phyloP scores from a whole-genome alignment of 2,113 vertebrate genomes.

The Halichoeres trimaculatus region DNA sequence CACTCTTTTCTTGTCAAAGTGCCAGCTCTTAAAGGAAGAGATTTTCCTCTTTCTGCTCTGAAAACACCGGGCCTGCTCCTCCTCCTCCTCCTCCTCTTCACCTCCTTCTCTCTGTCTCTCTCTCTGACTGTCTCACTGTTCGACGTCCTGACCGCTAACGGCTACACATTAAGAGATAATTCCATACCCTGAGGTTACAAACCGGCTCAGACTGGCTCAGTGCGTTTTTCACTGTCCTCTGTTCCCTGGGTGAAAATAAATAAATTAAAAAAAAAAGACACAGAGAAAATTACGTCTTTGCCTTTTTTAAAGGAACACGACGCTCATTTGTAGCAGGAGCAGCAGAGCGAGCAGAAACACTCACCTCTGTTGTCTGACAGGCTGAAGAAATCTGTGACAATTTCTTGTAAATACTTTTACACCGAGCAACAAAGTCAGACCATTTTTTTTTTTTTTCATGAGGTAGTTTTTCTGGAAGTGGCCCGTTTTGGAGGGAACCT shows the following conservation, averaged over 20 bases:
- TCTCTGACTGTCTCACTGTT: slow-evolving; percentile 67
- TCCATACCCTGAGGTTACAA: slow-evolving; percentile 87
- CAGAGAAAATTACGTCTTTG: slow-evolving; percentile 60
- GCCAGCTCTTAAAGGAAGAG: slow-evolving; percentile 81
- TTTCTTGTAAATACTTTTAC: neutral
- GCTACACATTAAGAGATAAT: slow-evolving; percentile 83
- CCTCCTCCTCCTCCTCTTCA: slow-evolving; percentile 23
- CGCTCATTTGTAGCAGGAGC: slow-evolving; percentile 48
- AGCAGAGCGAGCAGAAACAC: slow-evolving; percentile 31
- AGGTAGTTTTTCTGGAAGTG: neutral
- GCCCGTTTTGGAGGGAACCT: neutral
- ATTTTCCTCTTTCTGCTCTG: slow-evolving; percentile 79
- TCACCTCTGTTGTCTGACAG: slow-evolving; percentile 19
- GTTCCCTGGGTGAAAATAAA: slow-evolving; percentile 86
- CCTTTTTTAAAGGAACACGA: slow-evolving; percentile 84
- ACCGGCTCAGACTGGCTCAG: slow-evolving; percentile 87
- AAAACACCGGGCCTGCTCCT: slow-evolving; percentile 61
- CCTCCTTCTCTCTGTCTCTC: slow-evolving; percentile 30
- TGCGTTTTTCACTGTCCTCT: slow-evolving; percentile 76
- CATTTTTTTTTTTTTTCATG: neutral
- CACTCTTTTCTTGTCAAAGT: slow-evolving; percentile 78
- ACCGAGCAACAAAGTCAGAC: neutral
- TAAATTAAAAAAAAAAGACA: slow-evolving; percentile 59
- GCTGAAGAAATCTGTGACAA: neutral
- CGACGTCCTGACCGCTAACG: slow-evolving; percentile 81